Evolutionary conservation across 2,797 vertebrate species (phyloP).

Genomic region (Gymnoscopelus microlampas): DNA sequence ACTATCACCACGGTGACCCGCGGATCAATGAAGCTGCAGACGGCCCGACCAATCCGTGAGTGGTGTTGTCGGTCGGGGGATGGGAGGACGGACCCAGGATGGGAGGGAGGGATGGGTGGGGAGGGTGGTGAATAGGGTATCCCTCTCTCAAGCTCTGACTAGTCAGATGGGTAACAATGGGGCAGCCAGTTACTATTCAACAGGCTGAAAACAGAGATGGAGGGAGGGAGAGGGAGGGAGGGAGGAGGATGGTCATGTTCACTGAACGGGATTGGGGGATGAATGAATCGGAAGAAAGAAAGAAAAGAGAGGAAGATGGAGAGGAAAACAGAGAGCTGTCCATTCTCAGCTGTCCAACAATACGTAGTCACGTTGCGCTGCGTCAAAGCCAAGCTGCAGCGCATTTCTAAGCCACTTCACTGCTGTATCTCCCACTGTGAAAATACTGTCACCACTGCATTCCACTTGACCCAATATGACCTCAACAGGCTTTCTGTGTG

Average conservation of each 20-base stretch:
- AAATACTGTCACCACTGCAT: conserved; percentile 19
- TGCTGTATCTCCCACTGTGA: background rate
- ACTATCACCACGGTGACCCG: conserved; percentile 72
- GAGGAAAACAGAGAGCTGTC: background rate
- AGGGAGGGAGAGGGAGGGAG: conserved; percentile 1
- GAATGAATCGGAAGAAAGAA: conserved; percentile 7
- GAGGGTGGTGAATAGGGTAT: conserved; percentile 58
- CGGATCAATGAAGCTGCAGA: conserved; percentile 75
- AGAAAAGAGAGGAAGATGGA: background rate
- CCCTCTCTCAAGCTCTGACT: conserved; percentile 63
- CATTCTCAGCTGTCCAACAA: background rate
- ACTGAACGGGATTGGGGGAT: conserved; percentile 17
- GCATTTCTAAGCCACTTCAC: background rate
- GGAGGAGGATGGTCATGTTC: conserved; percentile 16
- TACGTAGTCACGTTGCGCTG: conserved; percentile 6
- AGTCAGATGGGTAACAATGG: conserved; percentile 75
- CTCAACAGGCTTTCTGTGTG: background rate
- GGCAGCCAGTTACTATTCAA: conserved; percentile 60
- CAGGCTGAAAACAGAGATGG: conserved; percentile 33
- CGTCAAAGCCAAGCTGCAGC: conserved; percentile 3
- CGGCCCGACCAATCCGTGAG: conserved; percentile 58
- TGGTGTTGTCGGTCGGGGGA: conserved; percentile 24
- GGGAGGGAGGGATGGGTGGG: conserved; percentile 3
- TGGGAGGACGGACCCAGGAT: conserved; percentile 8
- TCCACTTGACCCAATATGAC: conserved; percentile 2